A percentile compares a stretch with the other conserved stretches of the same genome.
These are phyloP conservation scores for Nomada fucata DNA, from an alignment of 2,888 invertebrate genomes.

Conservation along the genomic window DNA sequence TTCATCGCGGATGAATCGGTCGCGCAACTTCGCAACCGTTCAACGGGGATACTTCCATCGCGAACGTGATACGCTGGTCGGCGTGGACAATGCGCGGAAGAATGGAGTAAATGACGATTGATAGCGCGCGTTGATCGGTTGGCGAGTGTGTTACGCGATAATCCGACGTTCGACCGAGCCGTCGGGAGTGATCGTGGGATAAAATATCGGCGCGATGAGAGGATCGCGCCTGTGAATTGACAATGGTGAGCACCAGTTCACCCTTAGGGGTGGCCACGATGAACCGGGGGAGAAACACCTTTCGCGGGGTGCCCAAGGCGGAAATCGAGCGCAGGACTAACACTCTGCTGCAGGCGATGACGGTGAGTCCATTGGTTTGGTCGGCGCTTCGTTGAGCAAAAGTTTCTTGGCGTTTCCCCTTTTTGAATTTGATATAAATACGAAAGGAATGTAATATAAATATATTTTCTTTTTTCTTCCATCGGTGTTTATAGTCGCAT, in stretches of 20 bases:
- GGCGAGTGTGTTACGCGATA: not conserved
- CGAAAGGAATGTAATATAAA: too few species aligned
- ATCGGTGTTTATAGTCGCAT: too few species aligned
- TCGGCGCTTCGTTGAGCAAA: not conserved
- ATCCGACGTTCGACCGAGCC: not conserved
- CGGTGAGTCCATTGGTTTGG: constrained; percentile 87
- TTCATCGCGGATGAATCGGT: constrained; percentile 45
- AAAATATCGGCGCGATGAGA: constrained; percentile 12
- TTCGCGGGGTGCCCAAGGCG: constrained; percentile 92
- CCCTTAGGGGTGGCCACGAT: constrained; percentile 84
- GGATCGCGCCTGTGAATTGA: constrained; percentile 18
- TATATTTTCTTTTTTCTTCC: too few species aligned
- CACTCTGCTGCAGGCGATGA: constrained; percentile 91
- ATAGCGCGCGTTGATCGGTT: not conserved
- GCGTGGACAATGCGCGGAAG: too few species aligned
- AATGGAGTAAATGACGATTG: not conserved
- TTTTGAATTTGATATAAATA: too few species aligned
- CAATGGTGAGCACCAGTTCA: constrained; percentile 78
- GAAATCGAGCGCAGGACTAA: constrained; percentile 90
- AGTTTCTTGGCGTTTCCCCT: too few species aligned
- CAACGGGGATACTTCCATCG: not conserved
- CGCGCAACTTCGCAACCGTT: constrained; percentile 14
- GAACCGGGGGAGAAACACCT: constrained; percentile 86
- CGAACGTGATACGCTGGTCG: not conserved
- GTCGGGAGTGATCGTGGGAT: not conserved